Percentiles rank a stretch among this genome's conserved stretches.
These are phyloP conservation scores for Uromys caudimaculatus DNA, from an alignment of 2,797 vertebrate species.

Conservation along the genomic window DNA sequence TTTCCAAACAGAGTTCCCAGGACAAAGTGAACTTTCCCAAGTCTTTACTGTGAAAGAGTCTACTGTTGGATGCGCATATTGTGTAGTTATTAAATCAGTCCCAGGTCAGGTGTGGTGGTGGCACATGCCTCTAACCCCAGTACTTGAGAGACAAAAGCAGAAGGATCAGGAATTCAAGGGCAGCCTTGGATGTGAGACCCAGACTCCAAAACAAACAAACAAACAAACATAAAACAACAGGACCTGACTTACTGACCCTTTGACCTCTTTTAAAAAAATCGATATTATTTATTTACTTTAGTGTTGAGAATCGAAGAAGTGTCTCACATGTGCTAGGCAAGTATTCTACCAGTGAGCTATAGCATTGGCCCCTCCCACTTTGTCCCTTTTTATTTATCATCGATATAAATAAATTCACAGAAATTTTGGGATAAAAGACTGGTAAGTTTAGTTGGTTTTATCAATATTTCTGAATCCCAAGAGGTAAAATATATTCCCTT, in stretches of 20 bases:
- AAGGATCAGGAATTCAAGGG: neutral
- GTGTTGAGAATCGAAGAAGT: neutral
- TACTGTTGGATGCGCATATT: neutral
- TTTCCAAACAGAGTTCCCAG: conserved; percentile 8
- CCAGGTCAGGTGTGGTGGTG: neutral
- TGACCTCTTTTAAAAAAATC: neutral
- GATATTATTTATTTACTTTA: neutral
- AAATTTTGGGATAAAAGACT: neutral
- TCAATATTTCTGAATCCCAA: conserved; percentile 23
- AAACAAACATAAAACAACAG: neutral
- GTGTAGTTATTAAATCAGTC: neutral
- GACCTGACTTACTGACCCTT: neutral
- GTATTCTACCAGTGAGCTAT: neutral
- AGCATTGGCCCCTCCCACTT: neutral
- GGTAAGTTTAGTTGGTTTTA: conserved; percentile 45
- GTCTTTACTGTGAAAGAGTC: neutral
- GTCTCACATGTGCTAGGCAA: neutral
- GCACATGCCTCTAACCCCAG: neutral
- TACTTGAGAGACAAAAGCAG: neutral
- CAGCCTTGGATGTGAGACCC: neutral
- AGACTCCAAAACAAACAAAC: neutral
- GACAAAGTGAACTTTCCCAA: neutral
- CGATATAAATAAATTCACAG: conserved; percentile 38
- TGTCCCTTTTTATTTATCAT: conserved; percentile 16
- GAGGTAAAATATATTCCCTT: conserved; percentile 46